These are phyloP conservation scores for Papilio aristodemus DNA, from an alignment of 1,140 invertebrate species.

Conservation along the genomic window DNA sequence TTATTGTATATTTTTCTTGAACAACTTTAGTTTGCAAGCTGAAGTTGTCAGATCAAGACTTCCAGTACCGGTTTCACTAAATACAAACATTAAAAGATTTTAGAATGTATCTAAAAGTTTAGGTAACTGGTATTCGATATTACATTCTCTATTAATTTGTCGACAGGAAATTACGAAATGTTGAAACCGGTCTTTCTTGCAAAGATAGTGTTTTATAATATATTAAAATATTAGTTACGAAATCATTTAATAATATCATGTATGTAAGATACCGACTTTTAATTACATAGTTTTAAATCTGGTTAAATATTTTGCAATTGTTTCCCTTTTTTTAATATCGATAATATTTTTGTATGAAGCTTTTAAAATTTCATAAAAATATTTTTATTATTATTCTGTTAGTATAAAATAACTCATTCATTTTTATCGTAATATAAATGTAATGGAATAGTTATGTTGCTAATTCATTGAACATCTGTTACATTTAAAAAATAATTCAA, in stretches of 20 bases:
- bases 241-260: background rate
- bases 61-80: background rate
- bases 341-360: no score
- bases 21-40: background rate
- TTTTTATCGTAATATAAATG: no score
- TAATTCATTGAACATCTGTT: background rate
- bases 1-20: background rate
- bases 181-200: constrained; percentile 1
- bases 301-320: background rate
- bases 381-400: no score
- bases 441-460: no score
- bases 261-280: background rate
- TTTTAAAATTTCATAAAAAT: no score
- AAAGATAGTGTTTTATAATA: constrained; percentile 5
- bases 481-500: background rate
- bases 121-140: background rate
- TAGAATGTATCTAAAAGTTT: background rate
- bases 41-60: background rate
- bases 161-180: background rate
- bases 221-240: background rate
- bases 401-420: no score
- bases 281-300: background rate
- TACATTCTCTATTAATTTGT: background rate
- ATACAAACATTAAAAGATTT: background rate
- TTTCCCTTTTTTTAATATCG: background rate